Conservation (phyloP, 2,113 vertebrate genomes). For the Lampris megalopsis region DNA sequence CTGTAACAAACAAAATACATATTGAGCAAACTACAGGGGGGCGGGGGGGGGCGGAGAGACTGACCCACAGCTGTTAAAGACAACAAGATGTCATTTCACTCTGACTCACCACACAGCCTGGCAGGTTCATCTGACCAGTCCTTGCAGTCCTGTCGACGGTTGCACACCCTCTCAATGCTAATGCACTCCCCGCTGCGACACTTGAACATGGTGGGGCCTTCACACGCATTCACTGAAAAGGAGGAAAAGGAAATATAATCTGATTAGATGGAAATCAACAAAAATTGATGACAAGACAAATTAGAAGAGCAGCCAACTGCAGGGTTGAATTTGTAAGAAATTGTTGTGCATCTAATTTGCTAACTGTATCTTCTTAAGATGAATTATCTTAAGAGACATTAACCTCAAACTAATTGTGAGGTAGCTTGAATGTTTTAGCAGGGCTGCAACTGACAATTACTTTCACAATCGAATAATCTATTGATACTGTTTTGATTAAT, state of each 20-base stretch:
- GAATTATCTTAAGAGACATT: too few species aligned
- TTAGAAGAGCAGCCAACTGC: background rate
- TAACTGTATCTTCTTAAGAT: too few species aligned
- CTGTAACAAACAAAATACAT: too few species aligned
- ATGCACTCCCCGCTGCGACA: slow-evolving; percentile 89
- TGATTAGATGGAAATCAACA: background rate
- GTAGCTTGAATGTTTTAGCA: too few species aligned
- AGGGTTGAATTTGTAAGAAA: too few species aligned
- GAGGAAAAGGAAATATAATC: background rate
- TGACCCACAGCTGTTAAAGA: background rate
- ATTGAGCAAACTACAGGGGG: too few species aligned
- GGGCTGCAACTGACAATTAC: too few species aligned
- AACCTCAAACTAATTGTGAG: too few species aligned
- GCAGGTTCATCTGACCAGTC: slow-evolving; percentile 89
- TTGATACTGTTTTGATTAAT: too few species aligned
- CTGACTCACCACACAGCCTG: slow-evolving; percentile 85
- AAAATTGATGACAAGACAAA: background rate
- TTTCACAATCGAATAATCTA: too few species aligned
- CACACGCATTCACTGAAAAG: slow-evolving; percentile 79
- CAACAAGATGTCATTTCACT: slow-evolving; percentile 53
- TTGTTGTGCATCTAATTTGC: too few species aligned
- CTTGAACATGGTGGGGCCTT: slow-evolving; percentile 81
- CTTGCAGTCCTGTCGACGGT: slow-evolving; percentile 81
- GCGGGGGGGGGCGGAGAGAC: background rate
- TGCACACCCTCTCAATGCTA: slow-evolving; percentile 83